Conservation (phyloP, 2,888 invertebrate genomes). For the Petrolisthes cinctipes region DNA sequence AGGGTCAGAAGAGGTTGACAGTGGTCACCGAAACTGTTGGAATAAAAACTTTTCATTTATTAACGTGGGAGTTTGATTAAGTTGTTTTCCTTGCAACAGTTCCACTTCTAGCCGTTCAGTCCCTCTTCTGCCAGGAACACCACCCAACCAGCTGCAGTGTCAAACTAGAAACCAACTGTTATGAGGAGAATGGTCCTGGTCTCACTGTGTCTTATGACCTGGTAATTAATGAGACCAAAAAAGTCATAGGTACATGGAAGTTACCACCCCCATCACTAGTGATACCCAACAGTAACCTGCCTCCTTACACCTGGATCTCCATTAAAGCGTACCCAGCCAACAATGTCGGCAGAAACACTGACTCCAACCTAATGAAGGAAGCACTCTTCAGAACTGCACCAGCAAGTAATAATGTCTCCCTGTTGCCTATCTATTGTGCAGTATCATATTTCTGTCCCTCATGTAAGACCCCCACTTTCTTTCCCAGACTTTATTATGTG, state of each 20-base stretch:
- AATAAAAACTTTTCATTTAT: no score
- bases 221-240: neutral
- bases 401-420: neutral
- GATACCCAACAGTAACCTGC: neutral
- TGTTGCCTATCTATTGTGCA: no score
- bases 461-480: no score
- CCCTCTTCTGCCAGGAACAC: neutral
- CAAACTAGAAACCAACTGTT: neutral
- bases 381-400: neutral
- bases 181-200: neutral
- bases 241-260: neutral
- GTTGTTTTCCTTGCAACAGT: neutral
- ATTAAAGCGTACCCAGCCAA: neutral
- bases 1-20: no score
- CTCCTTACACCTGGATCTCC: neutral
- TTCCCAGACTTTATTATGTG: no score
- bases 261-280: neutral
- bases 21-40: no score
- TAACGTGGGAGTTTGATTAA: no score
- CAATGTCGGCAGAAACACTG: neutral
- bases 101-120: neutral
- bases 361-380: neutral
- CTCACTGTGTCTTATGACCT: neutral
- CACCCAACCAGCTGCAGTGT: neutral
- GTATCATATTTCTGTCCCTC: no score